Conservation (phyloP, 53 echinoderm and acorn worm genomes). For the Paracentrotus lividus region DNA sequence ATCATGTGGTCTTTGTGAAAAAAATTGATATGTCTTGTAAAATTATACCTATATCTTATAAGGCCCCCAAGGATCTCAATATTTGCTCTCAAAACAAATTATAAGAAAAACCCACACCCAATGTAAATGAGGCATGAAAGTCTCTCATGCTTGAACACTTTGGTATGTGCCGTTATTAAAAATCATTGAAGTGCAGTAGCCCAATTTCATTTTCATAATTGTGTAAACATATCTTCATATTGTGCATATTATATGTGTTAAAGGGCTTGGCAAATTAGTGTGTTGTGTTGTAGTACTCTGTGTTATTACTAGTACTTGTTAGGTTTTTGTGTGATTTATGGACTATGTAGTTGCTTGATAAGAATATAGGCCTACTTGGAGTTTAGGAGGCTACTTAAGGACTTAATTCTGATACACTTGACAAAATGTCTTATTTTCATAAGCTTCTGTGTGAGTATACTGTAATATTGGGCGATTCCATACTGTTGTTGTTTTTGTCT, state of each 20-base stretch:
- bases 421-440: conserved; percentile 27
- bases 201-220: conserved; percentile 44
- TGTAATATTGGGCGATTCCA: background rate
- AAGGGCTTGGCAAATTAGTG: background rate
- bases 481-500: background rate
- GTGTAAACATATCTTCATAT: background rate
- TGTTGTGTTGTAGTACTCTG: too few species aligned
- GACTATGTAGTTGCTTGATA: background rate
- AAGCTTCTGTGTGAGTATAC: conserved; percentile 20
- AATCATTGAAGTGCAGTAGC: background rate
- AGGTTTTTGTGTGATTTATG: background rate
- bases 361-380: background rate
- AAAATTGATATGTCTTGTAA: background rate
- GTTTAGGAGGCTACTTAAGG: background rate
- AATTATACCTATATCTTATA: background rate
- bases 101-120: background rate
- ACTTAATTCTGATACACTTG: background rate
- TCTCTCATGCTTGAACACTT: conserved; percentile 9
- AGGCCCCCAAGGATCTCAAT: background rate
- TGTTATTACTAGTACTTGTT: too few species aligned
- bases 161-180: background rate
- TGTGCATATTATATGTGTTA: background rate
- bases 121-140: conserved; percentile 27
- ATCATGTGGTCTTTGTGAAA: background rate
- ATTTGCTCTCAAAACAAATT: conserved; percentile 51